Conservation (phyloP, 2,113 vertebrate genomes). For the Zosterops japonicus region DNA sequence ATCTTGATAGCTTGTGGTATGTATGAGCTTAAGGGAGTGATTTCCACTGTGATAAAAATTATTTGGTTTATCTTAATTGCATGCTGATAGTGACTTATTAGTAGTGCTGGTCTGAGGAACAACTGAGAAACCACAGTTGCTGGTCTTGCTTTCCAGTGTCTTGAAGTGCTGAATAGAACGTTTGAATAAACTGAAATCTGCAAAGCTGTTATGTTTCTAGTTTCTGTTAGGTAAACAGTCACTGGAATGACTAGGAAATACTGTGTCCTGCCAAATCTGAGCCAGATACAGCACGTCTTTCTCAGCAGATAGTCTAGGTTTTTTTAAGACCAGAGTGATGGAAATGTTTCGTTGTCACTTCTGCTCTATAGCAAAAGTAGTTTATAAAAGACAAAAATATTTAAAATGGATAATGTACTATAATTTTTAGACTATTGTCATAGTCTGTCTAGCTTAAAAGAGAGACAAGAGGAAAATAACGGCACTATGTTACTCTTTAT, state of each 20-base stretch:
- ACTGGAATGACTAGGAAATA: neutral
- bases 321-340: neutral
- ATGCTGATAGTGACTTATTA: neutral
- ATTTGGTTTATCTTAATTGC: neutral
- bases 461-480: neutral
- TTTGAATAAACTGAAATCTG: neutral
- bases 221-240: neutral
- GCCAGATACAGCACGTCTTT: rapidly evolving
- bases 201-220: neutral
- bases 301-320: neutral
- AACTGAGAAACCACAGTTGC: neutral
- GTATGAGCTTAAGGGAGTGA: neutral
- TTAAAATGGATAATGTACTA: neutral
- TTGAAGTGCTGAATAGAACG: neutral
- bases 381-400: neutral
- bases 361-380: neutral
- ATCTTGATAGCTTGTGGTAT: neutral
- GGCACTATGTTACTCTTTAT: neutral
- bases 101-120: neutral
- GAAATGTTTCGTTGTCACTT: neutral
- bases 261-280: neutral
- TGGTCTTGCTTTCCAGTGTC: neutral
- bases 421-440: neutral
- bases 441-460: neutral
- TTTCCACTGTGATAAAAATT: neutral